Base-by-base conservation (phyloP, 2,797 vertebrate species). In the Rousettus madagascariensis region DNA sequence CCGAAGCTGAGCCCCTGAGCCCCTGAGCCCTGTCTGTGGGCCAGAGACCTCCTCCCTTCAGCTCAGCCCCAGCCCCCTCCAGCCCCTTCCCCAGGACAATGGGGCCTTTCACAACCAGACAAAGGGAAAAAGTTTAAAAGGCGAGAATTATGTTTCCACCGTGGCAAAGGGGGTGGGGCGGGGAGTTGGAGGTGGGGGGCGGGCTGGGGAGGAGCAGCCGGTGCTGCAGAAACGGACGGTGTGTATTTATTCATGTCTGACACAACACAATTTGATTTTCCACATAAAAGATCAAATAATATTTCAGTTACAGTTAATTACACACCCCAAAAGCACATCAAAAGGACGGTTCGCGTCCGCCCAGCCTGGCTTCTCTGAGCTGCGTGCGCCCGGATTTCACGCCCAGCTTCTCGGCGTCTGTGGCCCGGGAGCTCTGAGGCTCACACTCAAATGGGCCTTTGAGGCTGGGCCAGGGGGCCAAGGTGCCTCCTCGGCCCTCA, bases 301-400 rank as follows among this genome's bases (percentile, higher is more conserved):
- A 98, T 94, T 97, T 97, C 17, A 8, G 90, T 92, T 98, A 97
- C 95, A 98, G 97, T 96, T 98, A 98, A 98, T 98, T 97, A 97
- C 97, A 97, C 92, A 86, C 57, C 83, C 84, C 95, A 53, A 93
- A 96, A 97, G 88, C 90, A 97, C 96, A 95, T 96, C 97, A 96
- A 91, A 98, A 97, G 85, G 51, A 49, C 83, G 0, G 1, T 4
- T 71, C 4, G 20, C 7, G 65, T 86, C 93, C 10, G n/a, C 94
- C 69, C 59, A 19, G 91, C 68, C 96, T 72, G 28, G 57, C 92
- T 88, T 49, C 22, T 38, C 95, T 3, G 93, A 96, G 66, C 55
- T n/a, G 36, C 0, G 0, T 49, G 72, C 82, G 43, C 49, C 1
- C 0, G 6, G 96, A 97, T 98, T 97, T 97, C 97, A 97, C 16